These are phyloP conservation scores for Vulpes vulpes DNA, from an alignment of 2,113 vertebrate genomes.

Conservation along the genomic window DNA sequence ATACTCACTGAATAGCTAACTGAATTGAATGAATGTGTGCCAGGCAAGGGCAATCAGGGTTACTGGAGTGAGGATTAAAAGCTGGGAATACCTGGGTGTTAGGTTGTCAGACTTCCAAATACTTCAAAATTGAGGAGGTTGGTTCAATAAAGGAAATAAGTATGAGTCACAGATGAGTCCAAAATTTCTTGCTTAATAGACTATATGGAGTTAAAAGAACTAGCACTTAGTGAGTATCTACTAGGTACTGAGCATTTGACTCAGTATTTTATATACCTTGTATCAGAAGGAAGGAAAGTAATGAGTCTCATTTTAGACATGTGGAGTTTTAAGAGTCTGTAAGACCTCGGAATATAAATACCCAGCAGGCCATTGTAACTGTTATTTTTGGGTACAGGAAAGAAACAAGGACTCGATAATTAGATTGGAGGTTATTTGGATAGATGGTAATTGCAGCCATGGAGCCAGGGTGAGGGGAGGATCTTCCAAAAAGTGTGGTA, in stretches of 20 bases:
- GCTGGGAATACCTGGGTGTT: not conserved
- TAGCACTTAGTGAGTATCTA: not conserved
- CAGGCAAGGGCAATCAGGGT: conserved; percentile 14
- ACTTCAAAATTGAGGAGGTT: conserved; percentile 13
- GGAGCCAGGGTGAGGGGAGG: not conserved
- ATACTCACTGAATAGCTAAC: not conserved
- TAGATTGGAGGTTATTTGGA: conserved; percentile 27
- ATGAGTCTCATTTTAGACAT: conserved; percentile 16
- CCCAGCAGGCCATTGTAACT: not conserved
- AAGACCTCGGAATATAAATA: conserved; percentile 23
- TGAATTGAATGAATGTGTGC: conserved; percentile 41
- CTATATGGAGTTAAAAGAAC: conserved; percentile 2
- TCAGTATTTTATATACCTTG: conserved; percentile 20
- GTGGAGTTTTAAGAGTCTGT: conserved; percentile 18
- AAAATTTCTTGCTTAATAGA: conserved; percentile 42
- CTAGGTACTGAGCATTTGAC: not conserved
- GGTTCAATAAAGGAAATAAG: conserved; percentile 43
- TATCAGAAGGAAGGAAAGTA: conserved; percentile 53
- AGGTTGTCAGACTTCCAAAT: conserved; percentile 26
- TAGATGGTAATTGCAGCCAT: conserved; percentile 20
- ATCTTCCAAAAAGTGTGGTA: conserved; percentile 43
- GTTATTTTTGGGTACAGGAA: not conserved
- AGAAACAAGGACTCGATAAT: conserved; percentile 31
- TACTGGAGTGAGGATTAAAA: conserved; percentile 15
- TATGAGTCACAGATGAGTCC: conserved; percentile 12